Evolutionary conservation across 2,113 vertebrate species (phyloP).

Genomic region (Amazona guildingii): DNA sequence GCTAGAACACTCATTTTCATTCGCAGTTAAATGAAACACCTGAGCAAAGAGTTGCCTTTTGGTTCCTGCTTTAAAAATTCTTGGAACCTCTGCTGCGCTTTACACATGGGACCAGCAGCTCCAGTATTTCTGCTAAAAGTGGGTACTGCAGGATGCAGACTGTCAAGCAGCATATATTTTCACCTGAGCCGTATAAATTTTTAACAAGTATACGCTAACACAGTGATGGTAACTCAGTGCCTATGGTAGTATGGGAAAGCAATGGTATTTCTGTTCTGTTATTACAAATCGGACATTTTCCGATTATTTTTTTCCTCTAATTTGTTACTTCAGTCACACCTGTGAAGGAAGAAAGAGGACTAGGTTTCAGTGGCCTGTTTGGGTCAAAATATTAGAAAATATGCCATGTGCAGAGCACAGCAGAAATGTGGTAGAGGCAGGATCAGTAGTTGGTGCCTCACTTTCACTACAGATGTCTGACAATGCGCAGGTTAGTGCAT

Average conservation of each 20-base stretch:
- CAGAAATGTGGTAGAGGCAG: neutral
- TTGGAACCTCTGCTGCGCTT: neutral
- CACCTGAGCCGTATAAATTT: conserved; percentile 24
- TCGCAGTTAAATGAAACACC: neutral
- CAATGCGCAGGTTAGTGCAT: neutral
- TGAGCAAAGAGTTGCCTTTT: neutral
- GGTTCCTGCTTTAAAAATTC: neutral
- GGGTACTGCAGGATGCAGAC: neutral
- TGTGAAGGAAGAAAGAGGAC: neutral
- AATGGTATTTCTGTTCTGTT: neutral
- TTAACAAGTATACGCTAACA: neutral
- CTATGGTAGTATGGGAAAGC: neutral
- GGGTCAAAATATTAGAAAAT: neutral
- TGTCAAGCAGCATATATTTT: neutral
- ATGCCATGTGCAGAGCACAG: accelerated
- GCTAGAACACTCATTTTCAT: neutral
- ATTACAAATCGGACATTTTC: neutral
- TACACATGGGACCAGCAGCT: neutral
- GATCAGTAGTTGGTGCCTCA: neutral
- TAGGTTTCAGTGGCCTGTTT: neutral
- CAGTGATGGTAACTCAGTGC: neutral
- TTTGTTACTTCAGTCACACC: neutral
- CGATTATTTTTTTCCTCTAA: neutral
- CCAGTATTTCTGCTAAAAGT: neutral
- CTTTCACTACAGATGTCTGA: neutral